These are phyloP conservation scores for Galerucella nymphaeae DNA, from an alignment of 2,888 invertebrate genomes.

Conservation along the genomic window DNA sequence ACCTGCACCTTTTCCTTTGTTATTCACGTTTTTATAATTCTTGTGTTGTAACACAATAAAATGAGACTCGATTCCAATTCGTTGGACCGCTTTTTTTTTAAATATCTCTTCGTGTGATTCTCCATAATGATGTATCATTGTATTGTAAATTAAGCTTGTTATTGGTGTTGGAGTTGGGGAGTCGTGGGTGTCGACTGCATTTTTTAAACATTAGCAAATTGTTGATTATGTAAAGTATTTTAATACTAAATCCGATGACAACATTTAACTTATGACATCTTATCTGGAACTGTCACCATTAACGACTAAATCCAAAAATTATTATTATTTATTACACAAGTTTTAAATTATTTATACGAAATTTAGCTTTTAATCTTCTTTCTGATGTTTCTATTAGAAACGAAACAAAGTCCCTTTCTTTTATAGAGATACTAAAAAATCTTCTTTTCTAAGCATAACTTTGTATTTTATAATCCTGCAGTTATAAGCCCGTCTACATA, in stretches of 20 bases:
- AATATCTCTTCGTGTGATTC: not conserved
- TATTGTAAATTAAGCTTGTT: not conserved
- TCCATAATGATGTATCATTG: slow-evolving; percentile 3
- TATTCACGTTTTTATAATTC: slow-evolving; percentile 12
- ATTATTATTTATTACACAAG: not conserved
- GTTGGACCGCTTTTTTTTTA: slow-evolving; percentile 17
- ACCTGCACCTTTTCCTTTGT: slow-evolving; percentile 30
- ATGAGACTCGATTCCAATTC: not conserved
- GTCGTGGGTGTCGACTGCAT: not conserved
- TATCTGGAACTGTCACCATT: not conserved
- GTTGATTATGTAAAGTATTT: not conserved
- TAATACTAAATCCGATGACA: not conserved
- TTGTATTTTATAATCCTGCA: too few species aligned
- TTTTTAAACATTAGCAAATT: not conserved
- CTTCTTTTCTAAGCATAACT: too few species aligned
- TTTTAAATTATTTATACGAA: too few species aligned
- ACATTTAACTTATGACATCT: not conserved
- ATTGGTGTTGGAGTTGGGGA: not conserved
- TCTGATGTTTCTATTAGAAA: too few species aligned
- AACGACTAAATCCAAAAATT: not conserved
- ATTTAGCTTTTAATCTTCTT: too few species aligned
- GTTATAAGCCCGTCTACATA: too few species aligned
- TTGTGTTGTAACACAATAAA: slow-evolving; percentile 11
- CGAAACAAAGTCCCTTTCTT: too few species aligned
- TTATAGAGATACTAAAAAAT: too few species aligned